Base-by-base conservation (phyloP, 1,140 invertebrate species). In the Cyrtorhinus lividipennis region DNA sequence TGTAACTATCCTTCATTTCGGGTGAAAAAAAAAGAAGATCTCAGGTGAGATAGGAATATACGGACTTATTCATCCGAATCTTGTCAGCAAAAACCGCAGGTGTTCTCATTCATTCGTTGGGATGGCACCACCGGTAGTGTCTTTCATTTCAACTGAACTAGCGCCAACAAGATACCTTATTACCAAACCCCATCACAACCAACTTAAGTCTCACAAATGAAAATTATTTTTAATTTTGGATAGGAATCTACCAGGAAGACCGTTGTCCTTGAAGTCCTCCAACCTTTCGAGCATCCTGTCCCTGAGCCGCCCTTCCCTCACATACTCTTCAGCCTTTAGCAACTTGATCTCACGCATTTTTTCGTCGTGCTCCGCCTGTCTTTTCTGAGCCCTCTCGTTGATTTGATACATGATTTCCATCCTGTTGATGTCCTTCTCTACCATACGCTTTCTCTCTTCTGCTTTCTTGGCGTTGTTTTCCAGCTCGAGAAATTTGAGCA, bases 371-470 rank as follows among this genome's bases (percentile, higher is more conserved):
- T 12, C 48, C 18, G 10, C 20, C 20, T 53, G 48, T 20, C 48
- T 53, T 20, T 53, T 22, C 48, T 5, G 10, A 10, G 10, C 48
- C 18, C 48, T 53, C 20, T 53, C 48, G 48, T 53, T 53, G 10
- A 53, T 53, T 53, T 53, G 48, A 20, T 53, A 53, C 48, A 53
- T 53, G 5, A 53, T 53, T 20, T 53, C 48, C 48, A 53, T 53
- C 10, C 48, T 12, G 20, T 22, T 53, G 48, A 53, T 22, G 48
- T 53, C 48, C 20, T 53, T 53, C 5, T 53, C 48, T 5, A 53
- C 48, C 12, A 53, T 10, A 13, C 48, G 10, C 48, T 53, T 53
- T 22, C 48, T 12, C 20, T 53, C 48, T 53, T 53, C 48, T 5
- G 48, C 48, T 20, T 53, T 53, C 20, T 53, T 53, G 3, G 48